A percentile compares a stretch with the other conserved stretches of the same genome.
Conservation (phyloP, 2,797 vertebrate species). For the Paratrypauchen microcephalus region DNA sequence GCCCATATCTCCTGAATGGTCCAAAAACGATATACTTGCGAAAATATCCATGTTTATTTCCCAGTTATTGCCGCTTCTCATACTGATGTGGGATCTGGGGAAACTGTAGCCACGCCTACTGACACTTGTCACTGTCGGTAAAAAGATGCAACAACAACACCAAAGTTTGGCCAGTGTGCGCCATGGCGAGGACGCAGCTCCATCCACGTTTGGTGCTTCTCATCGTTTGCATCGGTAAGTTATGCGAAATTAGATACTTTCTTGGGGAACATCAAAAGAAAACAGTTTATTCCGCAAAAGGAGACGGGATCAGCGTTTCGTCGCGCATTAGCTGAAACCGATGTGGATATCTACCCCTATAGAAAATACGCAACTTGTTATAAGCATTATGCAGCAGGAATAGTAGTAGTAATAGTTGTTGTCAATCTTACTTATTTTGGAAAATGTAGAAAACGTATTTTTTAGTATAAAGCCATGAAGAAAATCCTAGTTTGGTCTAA, state of each 20-base stretch:
- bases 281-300: background rate
- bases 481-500: no score
- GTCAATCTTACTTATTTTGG: no score
- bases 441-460: no score
- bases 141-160: background rate
- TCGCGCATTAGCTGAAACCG: background rate
- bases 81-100: background rate
- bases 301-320: background rate
- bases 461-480: no score
- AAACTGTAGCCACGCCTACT: slow-evolving; percentile 35
- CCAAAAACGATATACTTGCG: background rate
- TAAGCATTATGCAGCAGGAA: no score
- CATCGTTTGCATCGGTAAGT: slow-evolving; percentile 47
- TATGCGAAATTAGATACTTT: background rate
- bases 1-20: no score
- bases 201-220: slow-evolving; percentile 24
- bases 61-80: no score
- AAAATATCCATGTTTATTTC: background rate
- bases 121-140: slow-evolving; percentile 27
- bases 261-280: background rate
- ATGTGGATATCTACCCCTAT: background rate
- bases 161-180: slow-evolving; percentile 6
- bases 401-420: no score
- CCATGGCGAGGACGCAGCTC: slow-evolving; percentile 32
- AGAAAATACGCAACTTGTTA: no score